Evolutionary conservation across 2,888 invertebrate species (phyloP).

Genomic region (Osedax frankpressi): DNA sequence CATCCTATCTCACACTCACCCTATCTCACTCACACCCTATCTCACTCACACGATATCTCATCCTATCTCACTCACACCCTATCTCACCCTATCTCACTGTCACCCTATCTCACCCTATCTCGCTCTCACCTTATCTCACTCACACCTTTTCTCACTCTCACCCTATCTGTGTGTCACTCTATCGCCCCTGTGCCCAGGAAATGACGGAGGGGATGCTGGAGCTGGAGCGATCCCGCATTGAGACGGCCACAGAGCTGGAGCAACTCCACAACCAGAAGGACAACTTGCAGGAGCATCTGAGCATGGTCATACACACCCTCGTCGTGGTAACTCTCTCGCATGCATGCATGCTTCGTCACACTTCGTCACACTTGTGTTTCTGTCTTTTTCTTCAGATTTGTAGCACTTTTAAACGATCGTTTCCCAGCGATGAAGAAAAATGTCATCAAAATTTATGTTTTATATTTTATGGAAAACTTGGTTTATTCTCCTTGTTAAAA

Average conservation of each 20-base stretch:
- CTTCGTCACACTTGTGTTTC: background rate
- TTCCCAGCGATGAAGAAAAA: background rate
- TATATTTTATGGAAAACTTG: background rate
- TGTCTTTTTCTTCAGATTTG: background rate
- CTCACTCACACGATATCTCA: too few species aligned
- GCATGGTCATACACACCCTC: slow-evolving; percentile 23
- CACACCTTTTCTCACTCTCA: background rate
- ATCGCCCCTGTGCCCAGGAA: slow-evolving; percentile 18
- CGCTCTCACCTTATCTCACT: too few species aligned
- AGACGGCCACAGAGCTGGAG: slow-evolving; percentile 21
- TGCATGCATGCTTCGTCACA: background rate
- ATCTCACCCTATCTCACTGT: background rate
- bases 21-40: too few species aligned
- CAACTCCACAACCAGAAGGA: slow-evolving; percentile 26
- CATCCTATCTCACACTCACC: too few species aligned
- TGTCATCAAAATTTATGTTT: background rate
- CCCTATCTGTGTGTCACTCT: background rate
- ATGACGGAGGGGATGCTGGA: slow-evolving; percentile 23
- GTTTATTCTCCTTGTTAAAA: background rate
- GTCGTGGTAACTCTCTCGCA: slow-evolving; percentile 7
- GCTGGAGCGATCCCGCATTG: slow-evolving; percentile 20
- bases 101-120: background rate
- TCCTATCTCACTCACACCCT: too few species aligned
- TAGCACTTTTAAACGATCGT: background rate
- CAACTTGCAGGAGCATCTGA: slow-evolving; percentile 19